Evolutionary conservation across 2,113 vertebrate species (phyloP).

Genomic region (Onychostoma macrolepis): DNA sequence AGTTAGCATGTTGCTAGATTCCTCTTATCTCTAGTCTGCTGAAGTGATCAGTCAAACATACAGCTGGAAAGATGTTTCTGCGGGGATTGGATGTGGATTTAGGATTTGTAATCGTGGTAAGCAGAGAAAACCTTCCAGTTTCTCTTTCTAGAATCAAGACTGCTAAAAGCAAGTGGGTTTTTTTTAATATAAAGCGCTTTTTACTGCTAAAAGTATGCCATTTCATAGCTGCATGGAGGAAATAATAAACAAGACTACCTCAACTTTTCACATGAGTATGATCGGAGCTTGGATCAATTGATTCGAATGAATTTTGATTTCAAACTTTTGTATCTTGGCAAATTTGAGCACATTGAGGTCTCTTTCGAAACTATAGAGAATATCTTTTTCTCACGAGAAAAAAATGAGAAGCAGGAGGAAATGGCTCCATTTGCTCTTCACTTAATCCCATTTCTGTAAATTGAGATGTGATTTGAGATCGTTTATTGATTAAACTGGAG

Average conservation of each 20-base stretch:
- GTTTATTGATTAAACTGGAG: neutral
- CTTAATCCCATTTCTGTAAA: neutral
- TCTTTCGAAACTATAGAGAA: neutral
- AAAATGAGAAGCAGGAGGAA: neutral
- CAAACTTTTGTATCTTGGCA: neutral
- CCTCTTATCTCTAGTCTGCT: neutral
- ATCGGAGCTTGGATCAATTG: neutral
- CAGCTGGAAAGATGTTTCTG: neutral
- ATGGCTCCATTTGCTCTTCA: neutral
- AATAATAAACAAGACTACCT: neutral
- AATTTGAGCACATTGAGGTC: neutral
- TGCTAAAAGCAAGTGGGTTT: neutral
- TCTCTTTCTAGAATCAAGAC: neutral
- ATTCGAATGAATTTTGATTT: neutral
- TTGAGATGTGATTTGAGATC: neutral
- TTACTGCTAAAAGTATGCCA: neutral
- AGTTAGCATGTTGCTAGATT: conserved; percentile 2
- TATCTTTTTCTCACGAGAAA: neutral
- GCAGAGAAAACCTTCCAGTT: neutral
- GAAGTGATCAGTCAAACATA: neutral
- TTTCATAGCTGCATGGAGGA: neutral
- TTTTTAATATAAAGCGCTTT: neutral
- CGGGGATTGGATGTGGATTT: neutral
- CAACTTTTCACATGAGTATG: neutral
- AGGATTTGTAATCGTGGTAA: neutral